Percentiles rank a stretch among this genome's conserved stretches.
These are phyloP conservation scores for Amazona finschi DNA, from an alignment of 2,797 vertebrate species.

Conservation along the genomic window DNA sequence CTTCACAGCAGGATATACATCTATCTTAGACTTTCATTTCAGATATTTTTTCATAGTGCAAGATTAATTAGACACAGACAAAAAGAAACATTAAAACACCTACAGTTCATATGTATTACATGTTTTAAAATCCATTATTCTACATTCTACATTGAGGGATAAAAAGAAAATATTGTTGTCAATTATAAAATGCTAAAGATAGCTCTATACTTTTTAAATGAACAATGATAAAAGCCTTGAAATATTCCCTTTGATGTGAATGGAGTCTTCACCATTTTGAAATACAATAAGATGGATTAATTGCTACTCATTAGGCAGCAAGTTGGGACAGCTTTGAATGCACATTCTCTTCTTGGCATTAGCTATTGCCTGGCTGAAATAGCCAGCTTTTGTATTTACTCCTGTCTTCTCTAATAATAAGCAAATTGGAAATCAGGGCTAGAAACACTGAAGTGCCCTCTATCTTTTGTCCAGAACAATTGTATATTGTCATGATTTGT, in stretches of 20 bases:
- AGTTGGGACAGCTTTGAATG: constrained; percentile 86
- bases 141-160: constrained; percentile 24
- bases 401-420: constrained; percentile 94
- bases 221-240: constrained; percentile 80
- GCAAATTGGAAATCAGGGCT: constrained; percentile 91
- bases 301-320: constrained; percentile 87
- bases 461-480: constrained; percentile 80
- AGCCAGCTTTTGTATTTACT: constrained; percentile 93
- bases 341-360: constrained; percentile 86
- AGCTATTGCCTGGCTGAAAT: constrained; percentile 86
- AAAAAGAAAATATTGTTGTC: constrained; percentile 70
- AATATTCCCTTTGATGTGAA: constrained; percentile 87
- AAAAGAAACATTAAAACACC: constrained; percentile 51
- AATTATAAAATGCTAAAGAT: constrained; percentile 78
- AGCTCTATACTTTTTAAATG: constrained; percentile 74
- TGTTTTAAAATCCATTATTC: constrained; percentile 66
- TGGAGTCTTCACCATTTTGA: constrained; percentile 85
- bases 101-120: constrained; percentile 24
- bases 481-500: constrained; percentile 79
- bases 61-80: constrained; percentile 53
- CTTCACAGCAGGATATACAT: neutral
- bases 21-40: neutral
- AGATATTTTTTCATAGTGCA: constrained; percentile 6
- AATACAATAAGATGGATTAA: constrained; percentile 89
- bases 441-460: constrained; percentile 83